Conservation (phyloP, 1,140 invertebrate species). For the Meloidogyne exigua region DNA sequence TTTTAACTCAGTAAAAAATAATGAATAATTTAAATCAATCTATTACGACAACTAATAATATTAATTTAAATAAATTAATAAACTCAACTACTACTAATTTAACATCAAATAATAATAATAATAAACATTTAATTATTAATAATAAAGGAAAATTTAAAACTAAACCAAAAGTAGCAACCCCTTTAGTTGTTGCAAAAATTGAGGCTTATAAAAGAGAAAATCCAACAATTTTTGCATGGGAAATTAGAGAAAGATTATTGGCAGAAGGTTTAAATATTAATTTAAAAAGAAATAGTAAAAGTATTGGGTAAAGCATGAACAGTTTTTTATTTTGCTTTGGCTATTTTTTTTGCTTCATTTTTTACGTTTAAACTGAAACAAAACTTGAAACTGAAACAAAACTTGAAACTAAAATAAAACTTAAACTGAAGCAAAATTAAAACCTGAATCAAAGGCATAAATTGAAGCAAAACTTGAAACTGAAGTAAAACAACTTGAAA, state of each 20-base stretch:
- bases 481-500: too few species aligned
- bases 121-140: not conserved
- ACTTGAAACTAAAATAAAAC: too few species aligned
- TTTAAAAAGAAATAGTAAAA: slow-evolving; percentile 15
- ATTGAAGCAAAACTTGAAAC: too few species aligned
- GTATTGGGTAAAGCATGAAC: not conserved
- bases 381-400: too few species aligned
- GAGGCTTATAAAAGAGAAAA: slow-evolving; percentile 69
- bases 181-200: slow-evolving; percentile 67
- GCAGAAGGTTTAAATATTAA: slow-evolving; percentile 61
- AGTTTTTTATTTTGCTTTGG: too few species aligned
- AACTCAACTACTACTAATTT: not conserved
- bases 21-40: too few species aligned
- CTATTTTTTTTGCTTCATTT: too few species aligned
- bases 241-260: slow-evolving; percentile 68
- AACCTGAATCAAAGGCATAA: too few species aligned
- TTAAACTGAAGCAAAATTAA: too few species aligned
- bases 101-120: not conserved
- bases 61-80: not conserved
- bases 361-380: too few species aligned
- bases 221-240: slow-evolving; percentile 69
- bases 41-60: too few species aligned
- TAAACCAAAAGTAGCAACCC: slow-evolving; percentile 64
- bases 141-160: not conserved
- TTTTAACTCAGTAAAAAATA: too few species aligned